Percentiles rank a stretch among this genome's conserved stretches.
Conservation (phyloP, 2,113 vertebrate genomes). For the Marmota monax region DNA sequence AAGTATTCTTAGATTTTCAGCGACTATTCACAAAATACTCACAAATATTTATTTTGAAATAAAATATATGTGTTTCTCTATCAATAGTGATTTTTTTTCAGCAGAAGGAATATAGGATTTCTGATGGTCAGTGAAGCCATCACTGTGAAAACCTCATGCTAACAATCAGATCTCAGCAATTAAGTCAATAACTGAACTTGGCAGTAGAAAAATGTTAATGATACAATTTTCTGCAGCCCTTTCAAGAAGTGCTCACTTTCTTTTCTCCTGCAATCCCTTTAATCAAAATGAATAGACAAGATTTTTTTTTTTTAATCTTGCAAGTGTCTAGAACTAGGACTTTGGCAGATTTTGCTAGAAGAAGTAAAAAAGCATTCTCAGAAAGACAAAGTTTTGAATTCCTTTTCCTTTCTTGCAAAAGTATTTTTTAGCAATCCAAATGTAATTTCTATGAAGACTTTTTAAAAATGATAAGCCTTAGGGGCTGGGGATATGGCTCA, state of each 20-base stretch:
- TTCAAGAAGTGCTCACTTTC: constrained; percentile 52
- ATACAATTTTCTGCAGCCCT: constrained; percentile 47
- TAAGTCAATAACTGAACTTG: constrained; percentile 66
- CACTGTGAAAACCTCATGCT: constrained; percentile 60
- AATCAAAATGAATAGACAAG: constrained; percentile 53
- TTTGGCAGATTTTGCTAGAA: not conserved
- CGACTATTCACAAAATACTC: not conserved
- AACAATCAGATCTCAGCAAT: constrained; percentile 76
- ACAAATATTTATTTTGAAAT: constrained; percentile 21
- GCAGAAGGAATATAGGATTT: constrained; percentile 34
- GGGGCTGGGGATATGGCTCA: no score
- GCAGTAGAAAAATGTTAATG: constrained; percentile 65
- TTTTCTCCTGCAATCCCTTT: not conserved
- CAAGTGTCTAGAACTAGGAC: not conserved
- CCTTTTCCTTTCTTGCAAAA: not conserved
- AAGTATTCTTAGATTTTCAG: constrained; percentile 30
- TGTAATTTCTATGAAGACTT: not conserved
- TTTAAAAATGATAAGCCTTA: not conserved
- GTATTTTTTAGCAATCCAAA: constrained; percentile 42
- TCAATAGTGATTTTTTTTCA: not conserved
- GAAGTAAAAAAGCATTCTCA: not conserved
- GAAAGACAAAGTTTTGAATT: not conserved
- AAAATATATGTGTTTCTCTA: constrained; percentile 1
- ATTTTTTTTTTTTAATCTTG: constrained; percentile 2
- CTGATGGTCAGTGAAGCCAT: constrained; percentile 59